These are phyloP conservation scores for Coenonympha arcania DNA, from an alignment of 2,888 invertebrate species.

Conservation along the genomic window DNA sequence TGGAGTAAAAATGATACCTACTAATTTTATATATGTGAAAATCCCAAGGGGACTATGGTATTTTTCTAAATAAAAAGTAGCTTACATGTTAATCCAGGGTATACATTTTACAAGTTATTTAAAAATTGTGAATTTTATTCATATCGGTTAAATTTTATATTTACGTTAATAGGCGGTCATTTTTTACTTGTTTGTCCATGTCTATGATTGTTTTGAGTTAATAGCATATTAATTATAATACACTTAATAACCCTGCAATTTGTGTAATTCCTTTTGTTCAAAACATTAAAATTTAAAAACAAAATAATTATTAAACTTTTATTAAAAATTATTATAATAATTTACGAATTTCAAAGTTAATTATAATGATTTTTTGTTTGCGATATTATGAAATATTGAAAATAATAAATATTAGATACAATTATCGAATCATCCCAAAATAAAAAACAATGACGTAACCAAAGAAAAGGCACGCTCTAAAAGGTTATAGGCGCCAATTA, in stretches of 20 bases:
- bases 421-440: background rate
- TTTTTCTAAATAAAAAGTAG: no score
- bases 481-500: slow-evolving; percentile 19
- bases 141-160: no score
- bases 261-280: background rate
- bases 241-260: background rate
- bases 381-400: background rate
- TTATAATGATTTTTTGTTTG: background rate
- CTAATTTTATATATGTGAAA: no score
- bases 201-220: background rate
- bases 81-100: no score
- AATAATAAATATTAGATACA: background rate
- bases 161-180: no score
- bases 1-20: no score
- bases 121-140: no score
- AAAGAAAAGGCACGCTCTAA: background rate
- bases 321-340: background rate
- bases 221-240: background rate
- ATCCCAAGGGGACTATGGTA: no score
- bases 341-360: background rate
- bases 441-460: slow-evolving; percentile 2
- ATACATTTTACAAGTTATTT: no score
- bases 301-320: no score
- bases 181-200: background rate
- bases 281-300: no score